phyloP scores from a whole-genome alignment of 2,113 vertebrate genomes.

The Megalops atlanticus region DNA sequence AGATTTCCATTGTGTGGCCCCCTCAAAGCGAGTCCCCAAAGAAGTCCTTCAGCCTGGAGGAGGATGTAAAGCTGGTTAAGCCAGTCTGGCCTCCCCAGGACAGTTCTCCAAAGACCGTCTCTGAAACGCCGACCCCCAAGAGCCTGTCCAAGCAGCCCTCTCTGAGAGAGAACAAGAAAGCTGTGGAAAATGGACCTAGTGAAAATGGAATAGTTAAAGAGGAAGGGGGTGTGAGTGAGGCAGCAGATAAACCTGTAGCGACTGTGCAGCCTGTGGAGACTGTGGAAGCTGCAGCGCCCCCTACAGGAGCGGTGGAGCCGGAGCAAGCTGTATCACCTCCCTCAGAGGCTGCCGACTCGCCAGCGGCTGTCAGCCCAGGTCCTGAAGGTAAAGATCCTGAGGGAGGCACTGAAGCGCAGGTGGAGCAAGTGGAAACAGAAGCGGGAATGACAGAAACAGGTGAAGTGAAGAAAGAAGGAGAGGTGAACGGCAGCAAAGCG shows the following conservation, averaged over 20 bases:
- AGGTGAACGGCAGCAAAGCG: conserved; percentile 23
- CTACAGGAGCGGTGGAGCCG: neutral
- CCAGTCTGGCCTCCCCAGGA: conserved; percentile 84
- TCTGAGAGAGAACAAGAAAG: conserved; percentile 51
- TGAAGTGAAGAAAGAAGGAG: conserved; percentile 33
- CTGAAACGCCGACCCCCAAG: conserved; percentile 31
- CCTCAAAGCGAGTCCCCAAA: conserved; percentile 76
- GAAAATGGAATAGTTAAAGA: conserved; percentile 47
- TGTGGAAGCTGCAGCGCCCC: conserved; percentile 9
- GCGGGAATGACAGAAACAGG: conserved; percentile 48
- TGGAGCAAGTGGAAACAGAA: conserved; percentile 33
- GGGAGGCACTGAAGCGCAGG: conserved; percentile 37
- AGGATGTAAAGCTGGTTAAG: conserved; percentile 79
- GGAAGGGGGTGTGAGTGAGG: neutral
- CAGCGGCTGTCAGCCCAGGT: conserved; percentile 27
- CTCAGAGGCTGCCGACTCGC: neutral
- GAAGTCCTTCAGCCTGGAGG: conserved; percentile 75
- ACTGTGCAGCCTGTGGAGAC: conserved; percentile 32
- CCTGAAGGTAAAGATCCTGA: conserved; percentile 42
- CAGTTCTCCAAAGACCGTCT: conserved; percentile 41
- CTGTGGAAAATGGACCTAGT: conserved; percentile 44
- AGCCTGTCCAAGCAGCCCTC: conserved; percentile 34
- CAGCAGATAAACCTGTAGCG: neutral
- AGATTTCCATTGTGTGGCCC: conserved; percentile 90
- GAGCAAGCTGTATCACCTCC: conserved; percentile 18